A percentile compares a stretch with the other conserved stretches of the same genome.
These are phyloP conservation scores for Noturus placidus DNA, from an alignment of 2,113 vertebrate genomes.

Conservation along the genomic window DNA sequence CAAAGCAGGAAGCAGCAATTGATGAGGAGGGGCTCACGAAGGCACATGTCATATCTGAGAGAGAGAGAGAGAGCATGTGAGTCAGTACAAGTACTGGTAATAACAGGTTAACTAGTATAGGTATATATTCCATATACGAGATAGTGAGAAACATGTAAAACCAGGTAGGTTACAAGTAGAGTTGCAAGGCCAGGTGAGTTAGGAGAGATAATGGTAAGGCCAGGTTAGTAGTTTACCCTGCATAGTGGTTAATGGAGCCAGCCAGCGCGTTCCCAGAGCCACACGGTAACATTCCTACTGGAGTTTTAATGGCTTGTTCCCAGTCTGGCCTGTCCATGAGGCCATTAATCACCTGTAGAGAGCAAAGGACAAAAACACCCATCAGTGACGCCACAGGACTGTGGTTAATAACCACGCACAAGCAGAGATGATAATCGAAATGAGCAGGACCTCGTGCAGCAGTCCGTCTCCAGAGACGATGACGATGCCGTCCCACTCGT, in stretches of 20 bases:
- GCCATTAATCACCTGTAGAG: conserved; percentile 84
- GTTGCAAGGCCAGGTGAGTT: not conserved
- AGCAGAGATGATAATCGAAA: no score
- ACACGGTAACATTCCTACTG: conserved; percentile 85
- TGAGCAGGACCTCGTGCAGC: conserved; percentile 77
- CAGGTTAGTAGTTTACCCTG: conserved; percentile 74
- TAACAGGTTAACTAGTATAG: not conserved
- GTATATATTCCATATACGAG: no score
- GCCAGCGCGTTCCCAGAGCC: conserved; percentile 90
- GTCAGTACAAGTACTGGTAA: not conserved
- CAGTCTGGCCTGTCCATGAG: conserved; percentile 85
- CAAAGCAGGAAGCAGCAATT: conserved; percentile 89
- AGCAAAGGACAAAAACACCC: not conserved
- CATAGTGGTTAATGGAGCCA: conserved; percentile 82
- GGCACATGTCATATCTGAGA: conserved; percentile 81
- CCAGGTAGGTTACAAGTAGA: not conserved
- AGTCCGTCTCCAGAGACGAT: conserved; percentile 87
- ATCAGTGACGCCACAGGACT: not conserved
- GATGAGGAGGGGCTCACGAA: conserved; percentile 84
- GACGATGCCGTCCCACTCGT: conserved; percentile 87
- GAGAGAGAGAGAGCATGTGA: not conserved
- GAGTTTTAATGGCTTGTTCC: conserved; percentile 86
- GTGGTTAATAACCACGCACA: not conserved
- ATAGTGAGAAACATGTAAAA: not conserved
- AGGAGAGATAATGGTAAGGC: not conserved